Percentiles rank a stretch among this genome's conserved stretches.
These are phyloP conservation scores for Lordiphosa fenestrarum DNA, from an alignment of 2,888 invertebrate genomes.

Conservation along the genomic window DNA sequence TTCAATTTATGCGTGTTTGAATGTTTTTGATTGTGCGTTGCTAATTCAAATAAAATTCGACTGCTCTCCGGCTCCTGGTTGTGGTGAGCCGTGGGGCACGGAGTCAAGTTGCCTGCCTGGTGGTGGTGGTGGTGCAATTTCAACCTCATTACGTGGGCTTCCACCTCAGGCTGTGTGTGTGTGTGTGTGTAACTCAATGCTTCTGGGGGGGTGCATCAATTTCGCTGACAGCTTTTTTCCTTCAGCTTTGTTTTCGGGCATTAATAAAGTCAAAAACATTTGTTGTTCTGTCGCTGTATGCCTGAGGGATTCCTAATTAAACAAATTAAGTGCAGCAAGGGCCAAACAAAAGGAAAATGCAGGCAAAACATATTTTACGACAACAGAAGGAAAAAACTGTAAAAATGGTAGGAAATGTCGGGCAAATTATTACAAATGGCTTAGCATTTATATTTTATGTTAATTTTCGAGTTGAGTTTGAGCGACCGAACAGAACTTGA, in stretches of 20 bases:
- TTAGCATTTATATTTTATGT: constrained; percentile 57
- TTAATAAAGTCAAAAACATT: constrained; percentile 51
- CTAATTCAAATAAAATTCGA: constrained; percentile 70
- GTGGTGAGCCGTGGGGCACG: constrained; percentile 17
- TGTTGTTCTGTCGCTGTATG: constrained; percentile 11
- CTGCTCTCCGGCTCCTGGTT: constrained; percentile 32
- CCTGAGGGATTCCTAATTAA: constrained; percentile 65
- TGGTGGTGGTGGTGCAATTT: constrained; percentile 45
- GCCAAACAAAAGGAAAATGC: constrained; percentile 4
- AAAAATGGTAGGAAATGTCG: constrained; percentile 58
- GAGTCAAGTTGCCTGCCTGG: constrained; percentile 36
- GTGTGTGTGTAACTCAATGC: constrained; percentile 19
- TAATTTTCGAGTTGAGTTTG: constrained; percentile 22
- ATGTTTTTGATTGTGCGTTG: constrained; percentile 77
- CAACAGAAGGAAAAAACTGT: constrained; percentile 26
- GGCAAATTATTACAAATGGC: constrained; percentile 71
- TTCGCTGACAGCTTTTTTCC: constrained; percentile 62
- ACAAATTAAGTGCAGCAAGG: constrained; percentile 52
- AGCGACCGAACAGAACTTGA: no score
- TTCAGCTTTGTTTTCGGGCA: constrained; percentile 29
- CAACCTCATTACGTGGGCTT: constrained; percentile 59
- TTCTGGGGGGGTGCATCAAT: constrained; percentile 42
- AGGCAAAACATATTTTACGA: constrained; percentile 24
- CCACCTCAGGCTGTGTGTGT: constrained; percentile 10
- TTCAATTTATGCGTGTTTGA: constrained; percentile 77